Base-by-base conservation (phyloP, 92 coral and sea anemone species). In the Siderastrea siderea region DNA sequence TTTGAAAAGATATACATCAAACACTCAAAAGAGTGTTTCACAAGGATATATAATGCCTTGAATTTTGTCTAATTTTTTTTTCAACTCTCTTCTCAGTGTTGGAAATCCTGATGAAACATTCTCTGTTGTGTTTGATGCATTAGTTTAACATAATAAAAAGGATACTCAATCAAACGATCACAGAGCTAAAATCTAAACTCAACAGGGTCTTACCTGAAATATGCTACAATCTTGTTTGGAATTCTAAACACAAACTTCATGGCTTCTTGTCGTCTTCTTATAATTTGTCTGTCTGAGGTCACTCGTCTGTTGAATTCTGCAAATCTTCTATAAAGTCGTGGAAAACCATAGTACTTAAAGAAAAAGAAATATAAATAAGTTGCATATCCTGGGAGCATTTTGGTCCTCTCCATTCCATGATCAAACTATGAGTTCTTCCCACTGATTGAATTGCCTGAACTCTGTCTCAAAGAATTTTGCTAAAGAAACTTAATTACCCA, bases 271-370 rank as follows among this genome's bases (percentile, higher is more conserved):
- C 99, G 75, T 75, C 98, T 90, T 78, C 93, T 79, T 59, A 95
- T 93, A 7, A 84, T 79, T 71, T 95, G 99, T 93, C 97, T 92
- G 86, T 95, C 81, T 60, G 87, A 84, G 58, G 97, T 88, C 9
- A 97, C 98, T 83, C 98, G 75, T 91, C 93, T 95, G 92, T 97
- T 97, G 82, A 97, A 97, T 91, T 97, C 98, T 68, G 93, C 90
- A 90, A 97, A 92, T 87, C 99, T 86, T 91, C 98, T 93, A 67
- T 95, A 97, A 76, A 97, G 86, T 86, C 98, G 89, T 94, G 99
- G 99, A 74, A 97, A 97, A 9, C 99, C 99, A 95, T 97, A 97
- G 83, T 97, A 97, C 99, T 97, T 46, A 4, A 19, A 70, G 9
- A 44, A 16, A 54, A 51, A 17, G 51, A 49, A 62, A 38, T 12